Conservation (phyloP, 1,140 invertebrate genomes). For the Phenacoccus solenopsis region DNA sequence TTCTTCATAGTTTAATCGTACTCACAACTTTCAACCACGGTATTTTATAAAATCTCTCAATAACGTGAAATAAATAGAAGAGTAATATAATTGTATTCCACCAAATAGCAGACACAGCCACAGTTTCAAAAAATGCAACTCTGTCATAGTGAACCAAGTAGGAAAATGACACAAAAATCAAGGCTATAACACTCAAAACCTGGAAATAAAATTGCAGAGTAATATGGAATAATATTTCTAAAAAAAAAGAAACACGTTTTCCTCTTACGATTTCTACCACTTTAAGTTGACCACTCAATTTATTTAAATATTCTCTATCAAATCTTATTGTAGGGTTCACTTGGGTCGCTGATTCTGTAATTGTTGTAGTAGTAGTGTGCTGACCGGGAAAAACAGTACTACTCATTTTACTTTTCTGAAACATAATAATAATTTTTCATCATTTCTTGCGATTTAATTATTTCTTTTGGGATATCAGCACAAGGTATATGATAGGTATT, state of each 20-base stretch:
- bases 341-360: neutral
- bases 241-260: neutral
- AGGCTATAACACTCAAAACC: neutral
- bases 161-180: neutral
- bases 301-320: neutral
- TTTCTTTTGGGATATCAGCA: too few relatives aligned
- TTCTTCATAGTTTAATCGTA: conserved; percentile 23
- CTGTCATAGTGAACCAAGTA: neutral
- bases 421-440: too few relatives aligned
- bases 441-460: too few relatives aligned
- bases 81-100: conserved; percentile 44
- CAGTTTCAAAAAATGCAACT: neutral
- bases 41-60: conserved; percentile 71
- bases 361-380: neutral
- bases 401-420: too few relatives aligned
- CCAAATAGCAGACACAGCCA: neutral
- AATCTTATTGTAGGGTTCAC: neutral
- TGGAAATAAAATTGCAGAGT: neutral
- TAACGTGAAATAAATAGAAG: conserved; percentile 71
- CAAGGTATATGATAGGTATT: too few relatives aligned
- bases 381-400: neutral
- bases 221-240: neutral
- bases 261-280: neutral
- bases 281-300: neutral
- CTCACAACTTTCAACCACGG: conserved; percentile 77